phyloP scores from a whole-genome alignment of 2,888 invertebrate species.

The Troilus luridus region DNA sequence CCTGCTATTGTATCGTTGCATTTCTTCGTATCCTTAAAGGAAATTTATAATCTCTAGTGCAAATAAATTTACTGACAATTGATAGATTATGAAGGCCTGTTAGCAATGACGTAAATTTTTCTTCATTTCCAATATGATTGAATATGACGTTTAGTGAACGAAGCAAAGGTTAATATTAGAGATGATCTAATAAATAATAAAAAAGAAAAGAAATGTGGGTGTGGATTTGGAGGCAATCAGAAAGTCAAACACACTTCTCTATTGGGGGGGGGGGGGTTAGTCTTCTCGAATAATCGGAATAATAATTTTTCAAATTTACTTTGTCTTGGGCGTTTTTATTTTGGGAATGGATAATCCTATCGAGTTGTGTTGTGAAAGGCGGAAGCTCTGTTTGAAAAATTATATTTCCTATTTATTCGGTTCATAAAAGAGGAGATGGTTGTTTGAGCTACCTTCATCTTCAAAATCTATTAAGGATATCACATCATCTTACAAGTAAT shows the following conservation, averaged over 20 bases:
- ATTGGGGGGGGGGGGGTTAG: not conserved
- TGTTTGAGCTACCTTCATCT: not conserved
- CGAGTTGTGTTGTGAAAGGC: not conserved
- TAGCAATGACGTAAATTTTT: too few species aligned
- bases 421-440: not conserved
- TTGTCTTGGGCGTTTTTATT: not conserved
- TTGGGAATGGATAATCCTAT: slow-evolving; percentile 3
- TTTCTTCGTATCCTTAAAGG: too few species aligned
- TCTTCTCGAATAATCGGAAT: slow-evolving; percentile 2
- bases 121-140: not conserved
- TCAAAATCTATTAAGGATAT: not conserved
- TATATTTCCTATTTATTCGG: not conserved
- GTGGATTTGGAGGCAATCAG: slow-evolving; percentile 20
- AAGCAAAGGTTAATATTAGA: not conserved
- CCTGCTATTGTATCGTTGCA: too few species aligned
- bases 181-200: not conserved
- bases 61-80: too few species aligned
- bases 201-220: not conserved
- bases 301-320: slow-evolving; percentile 8
- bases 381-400: not conserved
- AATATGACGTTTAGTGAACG: not conserved
- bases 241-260: not conserved
- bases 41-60: too few species aligned
- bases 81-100: too few species aligned
- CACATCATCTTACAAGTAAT: not conserved